Conservation (phyloP, 2,888 invertebrate species). For the Mantis religiosa region DNA sequence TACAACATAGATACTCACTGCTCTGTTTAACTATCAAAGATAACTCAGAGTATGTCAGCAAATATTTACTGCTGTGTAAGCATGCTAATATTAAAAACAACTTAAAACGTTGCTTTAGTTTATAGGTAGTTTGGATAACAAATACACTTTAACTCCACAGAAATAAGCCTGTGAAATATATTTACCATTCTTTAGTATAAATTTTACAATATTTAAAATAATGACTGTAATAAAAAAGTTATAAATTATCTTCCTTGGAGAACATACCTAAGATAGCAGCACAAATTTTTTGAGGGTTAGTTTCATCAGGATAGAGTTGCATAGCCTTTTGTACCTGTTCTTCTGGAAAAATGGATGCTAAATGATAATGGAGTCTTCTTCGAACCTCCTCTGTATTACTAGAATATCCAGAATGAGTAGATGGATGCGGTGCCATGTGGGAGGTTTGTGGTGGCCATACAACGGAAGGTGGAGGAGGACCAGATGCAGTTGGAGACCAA, state of each 20-base stretch:
- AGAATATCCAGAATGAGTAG: constrained; percentile 43
- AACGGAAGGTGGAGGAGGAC: constrained; percentile 40
- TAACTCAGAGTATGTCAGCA: not conserved
- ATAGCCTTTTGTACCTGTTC: constrained; percentile 85
- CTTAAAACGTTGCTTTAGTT: not conserved
- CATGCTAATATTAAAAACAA: not conserved
- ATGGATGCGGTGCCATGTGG: constrained; percentile 32
- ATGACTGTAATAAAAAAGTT: not conserved
- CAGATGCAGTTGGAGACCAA: constrained; percentile 35
- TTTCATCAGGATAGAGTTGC: constrained; percentile 83
- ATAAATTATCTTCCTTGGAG: constrained; percentile 39
- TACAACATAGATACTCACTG: not conserved
- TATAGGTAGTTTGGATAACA: not conserved
- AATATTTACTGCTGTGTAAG: not conserved
- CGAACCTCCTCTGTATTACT: constrained; percentile 59
- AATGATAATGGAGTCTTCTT: constrained; percentile 76
- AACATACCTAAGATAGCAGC: constrained; percentile 77
- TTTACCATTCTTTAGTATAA: not conserved
- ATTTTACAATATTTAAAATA: not conserved
- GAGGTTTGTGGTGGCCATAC: constrained; percentile 22
- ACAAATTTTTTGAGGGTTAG: constrained; percentile 85
- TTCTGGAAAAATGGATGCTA: constrained; percentile 88
- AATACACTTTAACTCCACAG: not conserved
- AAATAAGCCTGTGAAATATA: not conserved
- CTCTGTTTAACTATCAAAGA: not conserved